Conservation (phyloP, 92 coral and sea anemone genomes). For the Diadumene lineata region DNA sequence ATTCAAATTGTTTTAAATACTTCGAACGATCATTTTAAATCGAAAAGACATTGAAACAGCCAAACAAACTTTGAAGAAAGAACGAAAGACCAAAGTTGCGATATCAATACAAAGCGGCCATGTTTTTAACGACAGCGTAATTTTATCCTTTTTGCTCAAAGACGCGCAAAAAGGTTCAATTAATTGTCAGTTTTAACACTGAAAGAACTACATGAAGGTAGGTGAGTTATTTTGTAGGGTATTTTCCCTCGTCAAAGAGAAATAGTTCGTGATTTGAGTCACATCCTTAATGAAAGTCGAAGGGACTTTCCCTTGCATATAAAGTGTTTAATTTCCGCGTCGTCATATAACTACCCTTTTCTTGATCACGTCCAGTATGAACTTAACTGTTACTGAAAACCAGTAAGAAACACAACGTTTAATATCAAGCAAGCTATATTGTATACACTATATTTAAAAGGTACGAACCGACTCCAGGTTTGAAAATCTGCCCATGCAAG, state of each 20-base stretch:
- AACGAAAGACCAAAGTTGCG: slow-evolving; percentile 20
- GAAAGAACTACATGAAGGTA: not conserved
- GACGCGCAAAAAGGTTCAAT: not conserved
- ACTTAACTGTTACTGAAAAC: not conserved
- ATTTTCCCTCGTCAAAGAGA: slow-evolving; percentile 6
- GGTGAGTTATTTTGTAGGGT: not conserved
- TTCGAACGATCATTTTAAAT: too few species aligned
- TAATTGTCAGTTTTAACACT: not conserved
- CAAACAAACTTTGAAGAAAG: not conserved
- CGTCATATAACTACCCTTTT: not conserved
- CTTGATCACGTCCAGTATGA: slow-evolving; percentile 9
- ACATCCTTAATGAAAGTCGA: not conserved
- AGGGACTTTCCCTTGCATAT: slow-evolving; percentile 10
- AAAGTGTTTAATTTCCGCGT: not conserved
- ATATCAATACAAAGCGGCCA: slow-evolving; percentile 15
- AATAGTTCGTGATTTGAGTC: not conserved
- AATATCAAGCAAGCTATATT: not conserved
- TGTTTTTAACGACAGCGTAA: not conserved
- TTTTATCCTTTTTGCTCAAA: not conserved
- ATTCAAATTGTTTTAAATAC: too few species aligned
- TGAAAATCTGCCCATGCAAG: slow-evolving; percentile 1
- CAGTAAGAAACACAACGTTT: not conserved
- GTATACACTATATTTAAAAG: slow-evolving; percentile 1
- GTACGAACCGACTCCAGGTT: not conserved
- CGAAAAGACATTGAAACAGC: too few species aligned